phyloP scores from a whole-genome alignment of 2,797 vertebrate genomes.

The Buphagus erythrorhynchus region DNA sequence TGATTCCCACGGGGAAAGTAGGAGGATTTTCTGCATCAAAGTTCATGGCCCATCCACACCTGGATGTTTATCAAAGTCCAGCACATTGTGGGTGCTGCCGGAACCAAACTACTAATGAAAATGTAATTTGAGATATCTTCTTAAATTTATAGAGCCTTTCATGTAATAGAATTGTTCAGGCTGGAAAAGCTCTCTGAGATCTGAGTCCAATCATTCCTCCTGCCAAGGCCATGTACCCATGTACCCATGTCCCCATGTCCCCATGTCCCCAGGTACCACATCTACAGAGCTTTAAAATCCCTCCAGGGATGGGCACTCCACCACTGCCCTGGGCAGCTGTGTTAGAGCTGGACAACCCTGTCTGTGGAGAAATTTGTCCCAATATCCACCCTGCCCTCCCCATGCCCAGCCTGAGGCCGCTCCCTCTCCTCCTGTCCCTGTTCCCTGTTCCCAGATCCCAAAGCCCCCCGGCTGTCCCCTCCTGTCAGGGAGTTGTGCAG shows the following conservation, averaged over 20 bases:
- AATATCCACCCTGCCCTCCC: accelerated
- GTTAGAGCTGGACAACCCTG: background rate
- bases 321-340: background rate
- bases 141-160: background rate
- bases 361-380: accelerated
- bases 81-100: background rate
- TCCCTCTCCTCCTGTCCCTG: background rate
- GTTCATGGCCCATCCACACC: background rate
- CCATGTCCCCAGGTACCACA: background rate
- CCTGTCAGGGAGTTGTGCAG: background rate
- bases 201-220: background rate
- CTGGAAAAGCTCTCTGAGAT: background rate
- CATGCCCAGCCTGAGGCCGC: accelerated
- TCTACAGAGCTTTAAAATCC: background rate
- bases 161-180: background rate
- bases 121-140: background rate
- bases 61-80: background rate
- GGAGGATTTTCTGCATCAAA: background rate
- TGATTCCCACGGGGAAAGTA: background rate
- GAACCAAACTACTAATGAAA: background rate
- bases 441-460: background rate
- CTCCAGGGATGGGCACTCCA: background rate
- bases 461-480: background rate
- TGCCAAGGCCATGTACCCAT: background rate
- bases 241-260: background rate